Conservation (phyloP, 2,113 vertebrate species). For the Microcebus tavaratra region DNA sequence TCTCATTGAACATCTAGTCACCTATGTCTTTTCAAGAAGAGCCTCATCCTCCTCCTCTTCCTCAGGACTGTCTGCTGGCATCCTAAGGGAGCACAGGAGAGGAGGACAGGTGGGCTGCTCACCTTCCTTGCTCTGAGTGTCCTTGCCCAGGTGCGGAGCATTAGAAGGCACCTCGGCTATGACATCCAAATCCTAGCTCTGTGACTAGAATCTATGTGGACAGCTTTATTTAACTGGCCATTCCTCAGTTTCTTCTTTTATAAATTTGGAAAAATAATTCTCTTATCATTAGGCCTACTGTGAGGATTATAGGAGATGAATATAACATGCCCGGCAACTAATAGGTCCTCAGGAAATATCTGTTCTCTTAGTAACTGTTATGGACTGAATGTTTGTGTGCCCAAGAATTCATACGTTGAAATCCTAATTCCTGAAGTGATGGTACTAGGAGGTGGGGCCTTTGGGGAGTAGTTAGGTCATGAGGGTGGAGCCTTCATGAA, state of each 20-base stretch:
- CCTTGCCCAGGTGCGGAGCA: neutral
- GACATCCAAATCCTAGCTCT: neutral
- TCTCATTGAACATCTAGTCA: neutral
- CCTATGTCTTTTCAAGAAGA: neutral
- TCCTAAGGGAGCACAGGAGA: rapidly evolving
- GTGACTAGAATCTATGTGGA: neutral
- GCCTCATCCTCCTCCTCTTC: no score
- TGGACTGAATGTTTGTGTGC: no score
- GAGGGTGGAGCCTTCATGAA: no score
- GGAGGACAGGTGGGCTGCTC: no score
- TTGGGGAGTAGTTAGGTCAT: no score
- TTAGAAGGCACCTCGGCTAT: neutral
- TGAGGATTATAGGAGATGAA: neutral
- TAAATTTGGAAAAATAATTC: neutral
- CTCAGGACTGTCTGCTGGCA: neutral
- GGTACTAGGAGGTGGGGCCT: no score
- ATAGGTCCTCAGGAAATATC: neutral
- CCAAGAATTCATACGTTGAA: no score
- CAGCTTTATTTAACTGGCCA: neutral
- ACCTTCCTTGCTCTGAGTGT: neutral
- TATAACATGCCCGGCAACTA: neutral
- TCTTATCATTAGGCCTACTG: neutral
- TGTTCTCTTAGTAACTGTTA: neutral
- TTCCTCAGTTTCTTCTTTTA: neutral
- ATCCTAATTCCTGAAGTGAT: no score